Conservation (phyloP, 2,113 vertebrate genomes). For the Paramisgurnus dabryanus region DNA sequence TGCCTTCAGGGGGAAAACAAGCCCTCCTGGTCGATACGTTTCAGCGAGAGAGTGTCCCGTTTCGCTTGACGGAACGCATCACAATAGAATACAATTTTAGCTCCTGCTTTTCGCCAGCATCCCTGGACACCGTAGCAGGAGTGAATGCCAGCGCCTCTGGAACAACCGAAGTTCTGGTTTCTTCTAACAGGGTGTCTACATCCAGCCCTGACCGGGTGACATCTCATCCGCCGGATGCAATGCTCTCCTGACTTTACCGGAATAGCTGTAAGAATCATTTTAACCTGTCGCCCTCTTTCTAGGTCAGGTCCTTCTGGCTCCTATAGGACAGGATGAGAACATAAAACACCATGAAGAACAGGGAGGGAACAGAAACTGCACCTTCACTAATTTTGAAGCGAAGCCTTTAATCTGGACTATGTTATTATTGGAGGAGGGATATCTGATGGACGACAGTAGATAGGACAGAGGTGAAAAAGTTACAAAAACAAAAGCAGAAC, state of each 20-base stretch:
- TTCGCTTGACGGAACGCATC: conserved; percentile 61
- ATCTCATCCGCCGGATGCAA: conserved; percentile 29
- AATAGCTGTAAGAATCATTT: conserved; percentile 8
- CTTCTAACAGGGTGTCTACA: conserved; percentile 39
- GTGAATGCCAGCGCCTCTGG: conserved; percentile 22
- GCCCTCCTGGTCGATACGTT: conserved; percentile 60
- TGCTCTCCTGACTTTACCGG: conserved; percentile 35
- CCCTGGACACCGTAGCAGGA: conserved; percentile 38
- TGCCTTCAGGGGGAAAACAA: conserved; percentile 60
- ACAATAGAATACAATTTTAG: conserved; percentile 58
- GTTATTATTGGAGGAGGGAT: conserved; percentile 51
- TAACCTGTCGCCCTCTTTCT: conserved; percentile 24
- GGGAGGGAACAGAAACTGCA: conserved; percentile 29
- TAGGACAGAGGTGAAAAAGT: conserved; percentile 51
- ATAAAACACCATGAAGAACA: conserved; percentile 2
- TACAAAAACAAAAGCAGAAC: conserved; percentile 55
- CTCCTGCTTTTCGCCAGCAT: conserved; percentile 43
- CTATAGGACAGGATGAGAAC: conserved; percentile 15
- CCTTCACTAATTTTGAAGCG: conserved; percentile 25
- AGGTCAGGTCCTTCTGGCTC: conserved; percentile 27
- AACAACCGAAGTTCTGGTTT: conserved; percentile 43
- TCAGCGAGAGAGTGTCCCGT: conserved; percentile 56
- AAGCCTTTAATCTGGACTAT: conserved; percentile 41
- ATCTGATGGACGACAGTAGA: conserved; percentile 33
- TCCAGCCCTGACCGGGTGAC: conserved; percentile 36